Conservation (phyloP, 2,797 vertebrate genomes). For the Cryptoblepharus egeriae region DNA sequence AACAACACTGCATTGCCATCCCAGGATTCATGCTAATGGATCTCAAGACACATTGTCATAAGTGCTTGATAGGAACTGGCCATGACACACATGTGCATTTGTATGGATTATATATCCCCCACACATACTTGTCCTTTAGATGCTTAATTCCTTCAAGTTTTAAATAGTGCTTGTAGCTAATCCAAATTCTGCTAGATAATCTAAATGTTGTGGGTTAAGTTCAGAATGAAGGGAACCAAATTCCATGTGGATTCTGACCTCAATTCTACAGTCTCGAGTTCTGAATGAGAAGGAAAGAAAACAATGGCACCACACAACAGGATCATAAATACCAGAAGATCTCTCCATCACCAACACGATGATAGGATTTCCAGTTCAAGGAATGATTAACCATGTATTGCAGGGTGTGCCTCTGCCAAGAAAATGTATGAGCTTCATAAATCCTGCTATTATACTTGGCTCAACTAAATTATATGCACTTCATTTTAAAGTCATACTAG, state of each 20-base stretch:
- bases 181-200: not conserved
- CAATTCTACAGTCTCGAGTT: not conserved
- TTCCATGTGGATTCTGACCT: not conserved
- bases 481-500: conserved; percentile 49
- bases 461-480: conserved; percentile 53
- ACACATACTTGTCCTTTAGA: not conserved
- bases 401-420: not conserved
- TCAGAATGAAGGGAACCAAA: not conserved
- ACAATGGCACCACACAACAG: conserved; percentile 2
- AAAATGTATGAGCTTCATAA: conserved; percentile 43
- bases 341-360: not conserved
- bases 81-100: not conserved
- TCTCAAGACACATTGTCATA: too few relatives aligned
- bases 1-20: too few relatives aligned
- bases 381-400: not conserved
- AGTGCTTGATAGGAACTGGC: too few relatives aligned
- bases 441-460: conserved; percentile 43
- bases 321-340: not conserved
- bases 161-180: not conserved
- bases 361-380: conserved; percentile 18
- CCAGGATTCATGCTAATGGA: too few relatives aligned
- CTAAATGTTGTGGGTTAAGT: not conserved
- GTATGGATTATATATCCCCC: not conserved
- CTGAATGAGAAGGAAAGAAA: conserved; percentile 3
- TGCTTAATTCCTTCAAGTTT: not conserved